phyloP scores from a whole-genome alignment of 2,113 vertebrate species.

The Propithecus coquereli region DNA sequence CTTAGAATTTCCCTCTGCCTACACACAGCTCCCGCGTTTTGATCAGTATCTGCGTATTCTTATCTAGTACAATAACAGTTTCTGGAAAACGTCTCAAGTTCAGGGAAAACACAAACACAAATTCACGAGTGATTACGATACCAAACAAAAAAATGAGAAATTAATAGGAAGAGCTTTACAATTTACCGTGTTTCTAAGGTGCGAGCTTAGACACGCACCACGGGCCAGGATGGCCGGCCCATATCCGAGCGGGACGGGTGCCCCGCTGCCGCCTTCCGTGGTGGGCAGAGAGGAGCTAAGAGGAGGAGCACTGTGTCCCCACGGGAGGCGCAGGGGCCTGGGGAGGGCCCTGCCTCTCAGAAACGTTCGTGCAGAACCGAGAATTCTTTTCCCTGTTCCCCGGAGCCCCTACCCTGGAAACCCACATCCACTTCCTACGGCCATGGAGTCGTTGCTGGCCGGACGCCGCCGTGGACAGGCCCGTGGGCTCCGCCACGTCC shows the following conservation, averaged over 20 bases:
- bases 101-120: background rate
- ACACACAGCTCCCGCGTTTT: rapidly evolving
- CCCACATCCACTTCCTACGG: rapidly evolving
- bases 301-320: rapidly evolving
- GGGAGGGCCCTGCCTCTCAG: background rate
- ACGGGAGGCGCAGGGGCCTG: rapidly evolving
- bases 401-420: rapidly evolving
- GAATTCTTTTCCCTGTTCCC: rapidly evolving
- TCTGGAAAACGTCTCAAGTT: background rate
- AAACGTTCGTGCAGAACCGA: rapidly evolving
- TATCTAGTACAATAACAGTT: rapidly evolving
- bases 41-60: rapidly evolving
- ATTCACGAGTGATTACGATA: rapidly evolving
- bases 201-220: too few relatives aligned
- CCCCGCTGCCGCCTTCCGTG: too few relatives aligned
- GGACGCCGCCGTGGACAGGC: rapidly evolving
- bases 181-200: rapidly evolving
- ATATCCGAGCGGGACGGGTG: rapidly evolving
- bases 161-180: background rate
- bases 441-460: background rate
- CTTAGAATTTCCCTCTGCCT: rapidly evolving
- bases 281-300: background rate
- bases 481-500: rapidly evolving
- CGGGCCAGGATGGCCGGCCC: rapidly evolving
- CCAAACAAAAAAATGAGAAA: background rate